phyloP scores from a whole-genome alignment of 2,888 invertebrate species.

The Alloplasta piceator region DNA sequence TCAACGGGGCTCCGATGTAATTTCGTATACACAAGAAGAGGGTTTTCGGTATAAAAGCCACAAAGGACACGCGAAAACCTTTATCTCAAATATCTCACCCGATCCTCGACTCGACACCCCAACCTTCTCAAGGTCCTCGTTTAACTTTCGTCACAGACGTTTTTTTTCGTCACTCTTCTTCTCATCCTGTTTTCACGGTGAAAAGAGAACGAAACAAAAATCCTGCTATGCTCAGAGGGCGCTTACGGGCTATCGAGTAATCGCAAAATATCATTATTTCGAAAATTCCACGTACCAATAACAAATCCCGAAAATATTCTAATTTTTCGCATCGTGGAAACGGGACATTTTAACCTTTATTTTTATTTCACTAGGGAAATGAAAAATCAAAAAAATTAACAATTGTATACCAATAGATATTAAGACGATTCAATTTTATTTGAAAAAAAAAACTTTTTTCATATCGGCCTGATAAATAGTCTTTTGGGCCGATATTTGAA shows the following conservation, averaged over 20 bases:
- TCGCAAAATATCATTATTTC: no score
- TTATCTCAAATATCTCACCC: slow-evolving; percentile 17
- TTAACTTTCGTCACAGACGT: slow-evolving; percentile 36
- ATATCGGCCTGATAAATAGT: no score
- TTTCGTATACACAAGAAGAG: slow-evolving; percentile 34
- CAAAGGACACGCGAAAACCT: slow-evolving; percentile 33
- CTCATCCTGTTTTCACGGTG: neutral
- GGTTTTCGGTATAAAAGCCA: slow-evolving; percentile 26
- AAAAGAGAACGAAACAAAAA: neutral
- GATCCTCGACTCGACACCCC: neutral
- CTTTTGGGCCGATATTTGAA: no score
- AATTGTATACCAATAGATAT: no score
- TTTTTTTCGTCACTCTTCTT: neutral
- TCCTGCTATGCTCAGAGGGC: neutral
- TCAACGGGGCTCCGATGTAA: slow-evolving; percentile 34
- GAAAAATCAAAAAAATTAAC: no score
- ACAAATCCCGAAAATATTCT: no score
- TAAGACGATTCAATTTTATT: neutral
- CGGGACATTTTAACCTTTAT: no score
- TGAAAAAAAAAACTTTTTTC: neutral
- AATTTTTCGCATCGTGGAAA: no score
- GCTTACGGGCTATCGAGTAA: no score
- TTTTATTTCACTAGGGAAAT: no score
- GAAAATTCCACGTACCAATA: no score
- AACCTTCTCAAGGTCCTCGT: neutral